A percentile compares a stretch with the other conserved stretches of the same genome.
These are phyloP conservation scores for Dichetophora obliterata DNA, from an alignment of 2,888 invertebrate species.

Conservation along the genomic window DNA sequence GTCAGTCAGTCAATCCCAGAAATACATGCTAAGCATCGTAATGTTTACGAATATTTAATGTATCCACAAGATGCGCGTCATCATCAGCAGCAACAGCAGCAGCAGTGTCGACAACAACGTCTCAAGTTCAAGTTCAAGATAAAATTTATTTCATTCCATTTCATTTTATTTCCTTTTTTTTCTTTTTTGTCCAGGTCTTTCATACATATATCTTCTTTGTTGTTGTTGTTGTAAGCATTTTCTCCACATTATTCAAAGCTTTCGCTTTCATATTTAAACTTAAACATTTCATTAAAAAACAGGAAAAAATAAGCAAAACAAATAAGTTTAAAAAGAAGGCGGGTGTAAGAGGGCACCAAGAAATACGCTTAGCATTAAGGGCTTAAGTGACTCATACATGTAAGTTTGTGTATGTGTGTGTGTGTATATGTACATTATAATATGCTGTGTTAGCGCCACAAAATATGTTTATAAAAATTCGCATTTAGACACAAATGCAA, in stretches of 20 bases:
- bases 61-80: conserved; percentile 34
- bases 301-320: background rate
- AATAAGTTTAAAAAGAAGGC: background rate
- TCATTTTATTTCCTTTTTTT: conserved; percentile 52
- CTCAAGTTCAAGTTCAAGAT: conserved; percentile 68
- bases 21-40: conserved; percentile 18
- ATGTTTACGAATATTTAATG: conserved; percentile 46
- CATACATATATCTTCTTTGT: conserved; percentile 5
- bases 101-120: conserved; percentile 41
- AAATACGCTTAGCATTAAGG: background rate
- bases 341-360: background rate
- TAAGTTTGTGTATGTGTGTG: background rate
- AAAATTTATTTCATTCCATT: conserved; percentile 61
- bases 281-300: background rate
- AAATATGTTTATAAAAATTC: background rate
- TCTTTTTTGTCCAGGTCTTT: conserved; percentile 3
- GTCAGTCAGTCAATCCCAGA: background rate
- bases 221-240: background rate
- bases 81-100: conserved; percentile 17
- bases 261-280: conserved; percentile 29
- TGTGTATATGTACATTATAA: no score
- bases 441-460: background rate
- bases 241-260: background rate
- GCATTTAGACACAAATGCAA: conserved; percentile 24
- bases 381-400: background rate